Evolutionary conservation across 35 echinoderm and acorn worm species (phyloP).

Genomic region (Heliocidaris tuberculata): DNA sequence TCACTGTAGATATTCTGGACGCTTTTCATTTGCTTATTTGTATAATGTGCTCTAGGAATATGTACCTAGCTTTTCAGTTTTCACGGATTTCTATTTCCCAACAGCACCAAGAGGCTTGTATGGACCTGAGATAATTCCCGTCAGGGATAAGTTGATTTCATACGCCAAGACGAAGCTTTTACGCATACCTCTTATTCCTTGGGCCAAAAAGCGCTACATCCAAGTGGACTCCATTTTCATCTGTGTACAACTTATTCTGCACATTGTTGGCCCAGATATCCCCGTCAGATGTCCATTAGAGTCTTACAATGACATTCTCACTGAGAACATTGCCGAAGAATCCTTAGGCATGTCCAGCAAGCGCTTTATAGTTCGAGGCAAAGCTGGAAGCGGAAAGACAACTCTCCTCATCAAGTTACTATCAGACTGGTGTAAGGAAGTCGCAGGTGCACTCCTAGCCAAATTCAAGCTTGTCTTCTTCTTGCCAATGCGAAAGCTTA

Average conservation of each 20-base stretch:
- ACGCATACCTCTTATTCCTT: slow-evolving; percentile 34
- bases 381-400: slow-evolving; percentile 60
- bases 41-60: neutral
- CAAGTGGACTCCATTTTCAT: slow-evolving; percentile 38
- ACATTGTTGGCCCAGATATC: slow-evolving; percentile 32
- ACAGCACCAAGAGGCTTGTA: slow-evolving; percentile 31
- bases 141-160: slow-evolving; percentile 3
- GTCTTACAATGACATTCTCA: slow-evolving; percentile 36
- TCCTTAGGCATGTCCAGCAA: neutral
- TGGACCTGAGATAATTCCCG: slow-evolving; percentile 35
- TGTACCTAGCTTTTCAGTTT: neutral
- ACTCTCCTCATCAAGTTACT: slow-evolving; percentile 56
- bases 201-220: slow-evolving; percentile 26
- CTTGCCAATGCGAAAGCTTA: slow-evolving; percentile 56
- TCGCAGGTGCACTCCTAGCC: slow-evolving; percentile 27
- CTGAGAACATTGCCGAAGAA: slow-evolving; percentile 23
- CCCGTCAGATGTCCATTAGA: slow-evolving; percentile 26
- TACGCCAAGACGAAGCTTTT: slow-evolving; percentile 44
- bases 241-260: slow-evolving; percentile 34
- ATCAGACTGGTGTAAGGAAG: slow-evolving; percentile 53
- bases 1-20: no score
- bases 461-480: slow-evolving; percentile 40
- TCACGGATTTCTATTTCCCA: neutral
- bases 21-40: neutral
- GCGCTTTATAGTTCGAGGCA: slow-evolving; percentile 45